Evolutionary conservation across 2,797 vertebrate genomes (phyloP).

Genomic region (Xenopus petersii): DNA sequence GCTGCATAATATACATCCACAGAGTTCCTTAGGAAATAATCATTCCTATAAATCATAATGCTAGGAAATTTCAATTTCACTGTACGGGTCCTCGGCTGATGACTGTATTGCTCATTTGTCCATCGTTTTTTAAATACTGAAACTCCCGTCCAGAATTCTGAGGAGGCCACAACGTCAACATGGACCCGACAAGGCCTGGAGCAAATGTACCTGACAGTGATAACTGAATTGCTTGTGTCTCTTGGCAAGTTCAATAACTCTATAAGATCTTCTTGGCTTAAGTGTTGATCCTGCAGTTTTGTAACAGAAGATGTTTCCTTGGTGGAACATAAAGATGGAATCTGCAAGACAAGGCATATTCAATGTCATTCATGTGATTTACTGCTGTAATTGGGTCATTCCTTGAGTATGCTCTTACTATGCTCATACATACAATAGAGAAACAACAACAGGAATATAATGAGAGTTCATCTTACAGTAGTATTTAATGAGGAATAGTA

Average conservation of each 20-base stretch:
- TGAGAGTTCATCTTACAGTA: too few species aligned
- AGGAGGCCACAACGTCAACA: slow-evolving; percentile 78
- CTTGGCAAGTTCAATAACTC: slow-evolving; percentile 73
- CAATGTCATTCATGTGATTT: too few species aligned
- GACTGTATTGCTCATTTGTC: slow-evolving; percentile 65
- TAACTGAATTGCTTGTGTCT: slow-evolving; percentile 69
- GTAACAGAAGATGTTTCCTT: slow-evolving; percentile 61
- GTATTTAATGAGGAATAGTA: too few species aligned
- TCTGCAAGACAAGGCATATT: slow-evolving; percentile 56
- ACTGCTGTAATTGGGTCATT: too few species aligned
- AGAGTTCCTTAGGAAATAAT: slow-evolving; percentile 70
- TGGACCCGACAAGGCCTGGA: slow-evolving; percentile 73
- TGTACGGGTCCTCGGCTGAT: slow-evolving; percentile 60
- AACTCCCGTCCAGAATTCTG: slow-evolving; percentile 69
- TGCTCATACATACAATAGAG: too few species aligned
- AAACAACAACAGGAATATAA: too few species aligned
- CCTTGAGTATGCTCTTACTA: too few species aligned
- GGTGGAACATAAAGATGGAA: slow-evolving; percentile 56
- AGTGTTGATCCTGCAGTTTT: slow-evolving; percentile 45
- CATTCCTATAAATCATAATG: slow-evolving; percentile 73
- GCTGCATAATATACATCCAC: slow-evolving; percentile 69
- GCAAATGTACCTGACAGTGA: slow-evolving; percentile 78
- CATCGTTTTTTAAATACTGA: slow-evolving; percentile 80
- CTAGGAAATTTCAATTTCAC: slow-evolving; percentile 76
- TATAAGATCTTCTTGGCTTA: slow-evolving; percentile 69